Evolutionary conservation across 1,140 invertebrate genomes (phyloP), one percentile per base, ranked within the genome.

Genomic region (Caenorhabditis elegans): DNA sequence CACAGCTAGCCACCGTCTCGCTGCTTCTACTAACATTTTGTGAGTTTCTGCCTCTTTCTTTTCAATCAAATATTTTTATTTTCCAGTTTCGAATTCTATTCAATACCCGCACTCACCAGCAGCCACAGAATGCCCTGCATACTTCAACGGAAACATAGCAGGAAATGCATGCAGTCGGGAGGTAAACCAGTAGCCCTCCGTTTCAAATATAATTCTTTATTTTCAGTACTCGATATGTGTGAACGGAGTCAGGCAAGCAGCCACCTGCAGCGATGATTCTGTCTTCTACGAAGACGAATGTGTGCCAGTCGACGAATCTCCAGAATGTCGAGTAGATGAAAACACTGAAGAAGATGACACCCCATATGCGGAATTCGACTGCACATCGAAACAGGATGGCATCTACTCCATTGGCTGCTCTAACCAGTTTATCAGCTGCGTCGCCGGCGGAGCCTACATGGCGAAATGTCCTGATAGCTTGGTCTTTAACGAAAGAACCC

Each of bases 71-170:
- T n/a, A 22, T 19, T 43, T 6, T 24, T 31, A 4, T 39, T 39
- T 39, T 70, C 43, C 34, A 70, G 60, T 39, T 13, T 13, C 34
- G 34, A 39, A 39, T 17, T 43, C 34, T 10, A 39, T 22, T 3
- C 60, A 70, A 70, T 43, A 31, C 31, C 60, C 15, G 17, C 22
- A 39, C 34, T 70, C 60, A 70, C 17, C 53, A 60, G 36, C 60
- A 70, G 39, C 60, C 6, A 1, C 34, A 70, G 60, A 39, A 39
- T 70, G 60, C n/a, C 60, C 60, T 1, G 2, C 60, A 22, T 70
- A 39, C 34, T 31, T 39, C 34, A 70, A 43, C 43, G 60, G 60
- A 70, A 70, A 34, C 60, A 70, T 70, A 24, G 60, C 60, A 70
- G 60, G 60, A 70, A 70, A 22, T 34, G 28, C 34, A 1, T 70